phyloP scores from a whole-genome alignment of 2,113 vertebrate species.

The Hemichromis elongatus region DNA sequence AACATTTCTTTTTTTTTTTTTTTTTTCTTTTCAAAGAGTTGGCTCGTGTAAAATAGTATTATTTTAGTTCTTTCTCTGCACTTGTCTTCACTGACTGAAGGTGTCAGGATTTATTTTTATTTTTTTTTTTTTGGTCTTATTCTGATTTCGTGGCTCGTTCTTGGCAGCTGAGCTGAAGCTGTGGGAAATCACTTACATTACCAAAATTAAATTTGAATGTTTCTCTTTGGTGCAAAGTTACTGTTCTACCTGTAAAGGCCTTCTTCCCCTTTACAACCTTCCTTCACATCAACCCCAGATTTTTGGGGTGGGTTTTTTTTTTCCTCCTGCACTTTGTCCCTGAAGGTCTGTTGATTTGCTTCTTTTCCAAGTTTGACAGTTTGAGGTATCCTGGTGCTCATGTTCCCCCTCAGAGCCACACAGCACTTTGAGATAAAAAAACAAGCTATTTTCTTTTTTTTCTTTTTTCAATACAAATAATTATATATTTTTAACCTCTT shows the following conservation, averaged over 20 bases:
- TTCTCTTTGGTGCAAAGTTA: neutral
- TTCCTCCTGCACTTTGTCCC: fast-evolving
- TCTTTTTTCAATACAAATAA: neutral
- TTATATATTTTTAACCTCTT: constrained; percentile 26
- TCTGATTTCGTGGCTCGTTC: neutral
- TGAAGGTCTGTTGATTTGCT: neutral
- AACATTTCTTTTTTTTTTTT: neutral
- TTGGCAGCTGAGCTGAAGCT: neutral
- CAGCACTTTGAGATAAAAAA: constrained; percentile 62
- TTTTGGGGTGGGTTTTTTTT: neutral
- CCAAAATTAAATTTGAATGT: neutral
- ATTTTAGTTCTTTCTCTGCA: neutral
- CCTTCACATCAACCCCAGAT: neutral
- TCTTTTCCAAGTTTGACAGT: neutral
- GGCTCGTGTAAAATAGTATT: neutral
- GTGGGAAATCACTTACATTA: neutral
- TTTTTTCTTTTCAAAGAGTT: neutral
- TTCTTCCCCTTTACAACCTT: neutral
- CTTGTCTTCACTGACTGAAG: neutral
- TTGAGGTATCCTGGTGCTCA: constrained; percentile 17
- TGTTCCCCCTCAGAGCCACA: constrained; percentile 11
- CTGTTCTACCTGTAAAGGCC: neutral
- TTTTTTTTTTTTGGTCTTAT: neutral
- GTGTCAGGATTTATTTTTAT: neutral
- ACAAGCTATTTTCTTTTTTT: constrained; percentile 6